phyloP scores from a whole-genome alignment of 2,888 invertebrate species.

The Idaea aversata region DNA sequence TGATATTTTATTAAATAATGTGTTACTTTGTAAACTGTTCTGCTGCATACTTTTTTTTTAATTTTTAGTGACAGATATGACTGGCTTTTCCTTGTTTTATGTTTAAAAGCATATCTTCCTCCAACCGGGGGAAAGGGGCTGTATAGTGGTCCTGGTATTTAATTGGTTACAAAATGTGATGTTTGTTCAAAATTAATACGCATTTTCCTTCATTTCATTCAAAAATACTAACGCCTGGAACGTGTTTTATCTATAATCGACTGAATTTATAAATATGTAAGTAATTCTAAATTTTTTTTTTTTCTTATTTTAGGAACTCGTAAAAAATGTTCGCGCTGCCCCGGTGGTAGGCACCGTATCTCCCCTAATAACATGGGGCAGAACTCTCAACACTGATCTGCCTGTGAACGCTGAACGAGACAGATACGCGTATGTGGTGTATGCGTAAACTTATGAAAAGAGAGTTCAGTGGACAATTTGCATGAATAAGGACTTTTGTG shows the following conservation, averaged over 20 bases:
- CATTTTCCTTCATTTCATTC: too few relatives aligned
- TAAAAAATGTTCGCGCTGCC: slow-evolving; percentile 73
- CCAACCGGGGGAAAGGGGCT: too few relatives aligned
- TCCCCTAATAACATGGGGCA: slow-evolving; percentile 72
- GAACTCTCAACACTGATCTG: slow-evolving; percentile 72
- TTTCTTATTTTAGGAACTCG: slow-evolving; percentile 51
- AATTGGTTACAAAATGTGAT: too few relatives aligned
- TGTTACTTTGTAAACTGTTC: background rate
- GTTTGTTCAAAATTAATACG: too few relatives aligned
- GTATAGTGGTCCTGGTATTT: too few relatives aligned
- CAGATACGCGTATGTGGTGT: slow-evolving; percentile 64
- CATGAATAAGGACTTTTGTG: background rate
- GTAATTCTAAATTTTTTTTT: background rate
- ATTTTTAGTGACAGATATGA: background rate
- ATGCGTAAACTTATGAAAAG: slow-evolving; percentile 35
- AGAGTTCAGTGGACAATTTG: background rate
- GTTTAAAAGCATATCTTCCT: too few relatives aligned
- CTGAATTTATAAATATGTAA: background rate
- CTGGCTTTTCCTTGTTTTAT: too few relatives aligned
- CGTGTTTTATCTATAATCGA: background rate
- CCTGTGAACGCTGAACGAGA: slow-evolving; percentile 47
- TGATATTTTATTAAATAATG: background rate
- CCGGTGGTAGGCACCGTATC: slow-evolving; percentile 76
- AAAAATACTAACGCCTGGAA: too few relatives aligned
- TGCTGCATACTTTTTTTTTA: background rate